These are phyloP conservation scores for Hyla sarda DNA, from an alignment of 2,113 vertebrate species.

Conservation along the genomic window DNA sequence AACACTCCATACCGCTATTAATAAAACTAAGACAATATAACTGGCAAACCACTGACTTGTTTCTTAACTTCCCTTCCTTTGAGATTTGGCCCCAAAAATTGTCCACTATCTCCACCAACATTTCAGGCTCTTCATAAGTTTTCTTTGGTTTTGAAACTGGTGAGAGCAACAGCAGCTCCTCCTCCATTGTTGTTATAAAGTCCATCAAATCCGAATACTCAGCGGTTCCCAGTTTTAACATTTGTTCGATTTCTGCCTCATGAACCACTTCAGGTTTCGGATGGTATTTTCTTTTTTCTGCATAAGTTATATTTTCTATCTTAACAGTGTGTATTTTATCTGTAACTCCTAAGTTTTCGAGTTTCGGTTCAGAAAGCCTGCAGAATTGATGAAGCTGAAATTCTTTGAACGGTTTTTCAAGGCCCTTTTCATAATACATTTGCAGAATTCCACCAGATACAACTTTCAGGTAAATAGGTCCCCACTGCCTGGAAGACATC, in stretches of 20 bases:
- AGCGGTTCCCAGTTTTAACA: conserved; percentile 91
- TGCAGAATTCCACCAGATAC: conserved; percentile 87
- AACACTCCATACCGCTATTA: conserved; percentile 82
- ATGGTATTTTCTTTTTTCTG: conserved; percentile 88
- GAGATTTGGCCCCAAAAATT: conserved; percentile 88
- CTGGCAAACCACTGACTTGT: conserved; percentile 81
- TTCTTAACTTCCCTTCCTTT: conserved; percentile 79
- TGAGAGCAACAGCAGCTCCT: conserved; percentile 85
- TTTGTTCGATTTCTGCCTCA: conserved; percentile 86
- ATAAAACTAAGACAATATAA: conserved; percentile 90
- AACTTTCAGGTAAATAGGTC: conserved; percentile 90
- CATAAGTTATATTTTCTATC: conserved; percentile 88
- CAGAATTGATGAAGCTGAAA: conserved; percentile 88
- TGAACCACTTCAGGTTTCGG: conserved; percentile 86
- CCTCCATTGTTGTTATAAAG: conserved; percentile 83
- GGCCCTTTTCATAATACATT: conserved; percentile 93
- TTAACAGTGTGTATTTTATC: conserved; percentile 93
- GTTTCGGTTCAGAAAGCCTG: conserved; percentile 85
- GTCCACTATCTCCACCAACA: conserved; percentile 88
- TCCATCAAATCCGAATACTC: conserved; percentile 85
- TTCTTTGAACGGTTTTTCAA: conserved; percentile 95
- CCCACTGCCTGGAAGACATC: conserved; percentile 98
- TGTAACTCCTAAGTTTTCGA: conserved; percentile 86
- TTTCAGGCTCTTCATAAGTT: conserved; percentile 90
- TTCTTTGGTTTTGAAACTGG: conserved; percentile 73